Conservation (phyloP, 2,113 vertebrate species). For the Columba livia region DNA sequence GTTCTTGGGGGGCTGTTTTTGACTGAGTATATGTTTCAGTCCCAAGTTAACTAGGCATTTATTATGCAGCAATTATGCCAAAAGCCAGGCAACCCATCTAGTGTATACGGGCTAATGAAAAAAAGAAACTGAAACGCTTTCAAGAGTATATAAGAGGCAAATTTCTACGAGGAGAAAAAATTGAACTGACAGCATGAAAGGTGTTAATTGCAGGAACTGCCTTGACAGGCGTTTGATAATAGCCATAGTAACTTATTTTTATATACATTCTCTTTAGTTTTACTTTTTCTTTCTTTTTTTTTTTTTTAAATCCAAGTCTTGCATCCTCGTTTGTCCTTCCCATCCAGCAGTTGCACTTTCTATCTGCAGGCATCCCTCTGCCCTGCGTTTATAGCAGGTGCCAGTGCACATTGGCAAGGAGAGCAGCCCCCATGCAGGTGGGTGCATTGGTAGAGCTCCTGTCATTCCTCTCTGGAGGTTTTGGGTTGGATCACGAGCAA, state of each 20-base stretch:
- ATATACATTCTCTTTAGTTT: background rate
- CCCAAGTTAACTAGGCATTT: slow-evolving; percentile 1
- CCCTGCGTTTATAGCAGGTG: fast-evolving
- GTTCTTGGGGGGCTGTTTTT: background rate
- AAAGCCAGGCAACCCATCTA: background rate
- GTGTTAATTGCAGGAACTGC: background rate
- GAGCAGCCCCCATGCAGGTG: background rate
- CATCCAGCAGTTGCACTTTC: background rate
- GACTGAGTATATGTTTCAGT: background rate
- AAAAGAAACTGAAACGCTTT: background rate
- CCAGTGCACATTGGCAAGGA: fast-evolving
- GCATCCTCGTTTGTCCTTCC: background rate
- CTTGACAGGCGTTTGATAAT: background rate
- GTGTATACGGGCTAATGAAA: background rate
- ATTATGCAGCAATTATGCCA: background rate
- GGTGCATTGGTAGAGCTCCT: background rate
- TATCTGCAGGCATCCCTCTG: background rate
- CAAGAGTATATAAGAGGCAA: background rate
- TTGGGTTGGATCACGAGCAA: background rate
- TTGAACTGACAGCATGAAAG: background rate
- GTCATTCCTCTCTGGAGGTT: background rate
- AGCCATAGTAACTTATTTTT: background rate
- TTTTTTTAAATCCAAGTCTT: background rate
- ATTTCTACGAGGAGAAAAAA: background rate
- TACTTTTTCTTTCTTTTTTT: background rate